Base-by-base conservation (phyloP, 2,113 vertebrate species). In the Osmerus eperlanus region DNA sequence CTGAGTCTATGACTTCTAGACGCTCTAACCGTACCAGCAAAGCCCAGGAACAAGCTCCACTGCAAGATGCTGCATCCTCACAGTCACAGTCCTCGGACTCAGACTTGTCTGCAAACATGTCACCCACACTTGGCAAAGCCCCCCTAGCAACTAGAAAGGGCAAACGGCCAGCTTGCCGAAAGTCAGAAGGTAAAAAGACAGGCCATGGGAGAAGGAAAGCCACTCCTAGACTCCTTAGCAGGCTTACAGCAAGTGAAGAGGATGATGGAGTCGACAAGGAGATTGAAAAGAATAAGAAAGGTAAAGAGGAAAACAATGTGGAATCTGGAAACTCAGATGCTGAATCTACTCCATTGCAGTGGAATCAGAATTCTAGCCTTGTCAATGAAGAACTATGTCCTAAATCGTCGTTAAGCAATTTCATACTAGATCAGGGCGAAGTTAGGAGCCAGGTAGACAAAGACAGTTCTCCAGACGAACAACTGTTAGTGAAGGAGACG, bases 11-110 rank as follows among this genome's bases (percentile, higher is more conserved):
- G 56, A 86, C 91, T 23, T 86, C 95, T 66, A 92, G 94, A 72
- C 92, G 95, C 41, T 96, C 96, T 53, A 90, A 94, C 67, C 92
- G 94, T 54, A 94, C 93, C 82, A 93, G 79, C 75, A 95, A 91
- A 90, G 77, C 79, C 0, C 94, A 93, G 81, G 86, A 93, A 61
- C 79, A 85, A 59, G 70, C 82, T 78, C 78, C 86, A 1, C 72
- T 69, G 54, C 91, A 94, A 0, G 89, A 94, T 77, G 88, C 89
- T 11, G 88, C 83, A 64, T 93, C 94, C 0, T 89, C 91, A 11
- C 88, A 90, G 66, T 91, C 94, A 6, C 81, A 81, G 68, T 80
- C 83, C 54, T 95, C 95, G 23, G 92, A 92, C 1, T 95, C 90
- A 0, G 88, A 93, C 82, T 85, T 92, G 0, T 88, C 94, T 2